Conservation (phyloP, 2,888 invertebrate genomes). For the Allolobophora icterica region DNA sequence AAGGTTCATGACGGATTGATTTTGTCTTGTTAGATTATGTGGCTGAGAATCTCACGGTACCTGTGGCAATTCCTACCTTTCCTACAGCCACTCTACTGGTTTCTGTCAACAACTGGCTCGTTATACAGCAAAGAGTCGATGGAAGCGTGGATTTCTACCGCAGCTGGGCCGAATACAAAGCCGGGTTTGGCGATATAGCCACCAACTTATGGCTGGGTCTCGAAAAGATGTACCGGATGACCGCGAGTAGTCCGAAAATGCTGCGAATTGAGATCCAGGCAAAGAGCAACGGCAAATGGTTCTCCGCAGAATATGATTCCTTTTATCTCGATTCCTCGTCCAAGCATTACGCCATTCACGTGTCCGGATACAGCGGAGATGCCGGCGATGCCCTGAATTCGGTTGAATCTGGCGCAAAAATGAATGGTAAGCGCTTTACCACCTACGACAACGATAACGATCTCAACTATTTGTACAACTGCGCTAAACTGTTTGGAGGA, state of each 20-base stretch:
- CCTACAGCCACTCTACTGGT: neutral
- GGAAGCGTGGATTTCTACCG: conserved; percentile 32
- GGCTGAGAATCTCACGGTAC: neutral
- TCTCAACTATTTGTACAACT: neutral
- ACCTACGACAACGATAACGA: neutral
- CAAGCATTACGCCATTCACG: conserved; percentile 23
- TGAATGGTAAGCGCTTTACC: neutral
- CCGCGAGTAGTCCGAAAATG: neutral
- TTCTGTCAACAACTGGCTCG: conserved; percentile 33
- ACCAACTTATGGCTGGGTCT: conserved; percentile 37
- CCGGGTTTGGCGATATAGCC: conserved; percentile 27
- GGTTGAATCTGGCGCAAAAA: neutral
- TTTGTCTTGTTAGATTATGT: neutral
- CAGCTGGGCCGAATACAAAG: conserved; percentile 30
- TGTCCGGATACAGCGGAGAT: conserved; percentile 32
- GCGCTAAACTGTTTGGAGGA: neutral
- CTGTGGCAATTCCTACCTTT: neutral
- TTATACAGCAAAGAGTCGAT: conserved; percentile 28
- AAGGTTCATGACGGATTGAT: too few species aligned
- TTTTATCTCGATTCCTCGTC: conserved; percentile 24
- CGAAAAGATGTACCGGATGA: conserved; percentile 27
- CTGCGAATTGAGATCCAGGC: conserved; percentile 34
- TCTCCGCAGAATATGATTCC: conserved; percentile 31
- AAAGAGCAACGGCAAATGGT: neutral
- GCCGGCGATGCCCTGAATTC: conserved; percentile 20